A percentile compares a stretch with the other conserved stretches of the same genome.
phyloP scores from a whole-genome alignment of 2,797 vertebrate species.

The Pteropus rufus region DNA sequence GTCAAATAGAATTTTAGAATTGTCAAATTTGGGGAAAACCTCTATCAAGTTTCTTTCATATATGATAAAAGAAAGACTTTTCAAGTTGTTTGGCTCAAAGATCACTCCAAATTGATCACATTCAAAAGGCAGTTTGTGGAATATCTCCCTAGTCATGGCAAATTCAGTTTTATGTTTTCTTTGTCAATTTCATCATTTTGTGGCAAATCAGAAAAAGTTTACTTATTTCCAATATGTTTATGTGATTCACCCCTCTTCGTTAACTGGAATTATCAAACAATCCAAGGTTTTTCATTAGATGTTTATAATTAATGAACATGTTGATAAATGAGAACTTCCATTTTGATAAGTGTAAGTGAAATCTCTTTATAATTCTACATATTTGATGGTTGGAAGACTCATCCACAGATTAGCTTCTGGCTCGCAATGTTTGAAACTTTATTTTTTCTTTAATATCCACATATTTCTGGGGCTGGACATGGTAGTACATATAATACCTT shows the following conservation, averaged over 20 bases:
- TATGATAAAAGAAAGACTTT: neutral
- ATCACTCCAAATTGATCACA: neutral
- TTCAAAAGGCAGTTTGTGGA: neutral
- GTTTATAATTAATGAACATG: neutral
- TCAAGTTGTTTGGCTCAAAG: neutral
- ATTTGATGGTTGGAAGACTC: neutral
- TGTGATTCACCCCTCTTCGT: neutral
- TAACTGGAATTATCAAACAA: slow-evolving; percentile 14
- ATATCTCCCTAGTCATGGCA: neutral
- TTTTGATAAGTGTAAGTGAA: slow-evolving; percentile 11
- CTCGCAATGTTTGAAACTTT: neutral
- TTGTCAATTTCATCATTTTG: neutral
- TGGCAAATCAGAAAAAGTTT: neutral
- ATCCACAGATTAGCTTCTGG: neutral
- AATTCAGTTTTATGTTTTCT: neutral
- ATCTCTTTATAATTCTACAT: neutral
- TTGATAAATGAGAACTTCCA: neutral
- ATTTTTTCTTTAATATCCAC: neutral
- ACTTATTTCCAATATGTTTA: neutral
- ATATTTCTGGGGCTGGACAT: neutral
- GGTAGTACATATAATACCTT: neutral
- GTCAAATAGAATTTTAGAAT: neutral
- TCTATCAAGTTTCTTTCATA: neutral
- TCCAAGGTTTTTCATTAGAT: neutral
- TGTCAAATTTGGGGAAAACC: neutral